Percentiles rank a stretch among this genome's conserved stretches.
Conservation (phyloP, 2,113 vertebrate species). For the Serilophus lunatus region DNA sequence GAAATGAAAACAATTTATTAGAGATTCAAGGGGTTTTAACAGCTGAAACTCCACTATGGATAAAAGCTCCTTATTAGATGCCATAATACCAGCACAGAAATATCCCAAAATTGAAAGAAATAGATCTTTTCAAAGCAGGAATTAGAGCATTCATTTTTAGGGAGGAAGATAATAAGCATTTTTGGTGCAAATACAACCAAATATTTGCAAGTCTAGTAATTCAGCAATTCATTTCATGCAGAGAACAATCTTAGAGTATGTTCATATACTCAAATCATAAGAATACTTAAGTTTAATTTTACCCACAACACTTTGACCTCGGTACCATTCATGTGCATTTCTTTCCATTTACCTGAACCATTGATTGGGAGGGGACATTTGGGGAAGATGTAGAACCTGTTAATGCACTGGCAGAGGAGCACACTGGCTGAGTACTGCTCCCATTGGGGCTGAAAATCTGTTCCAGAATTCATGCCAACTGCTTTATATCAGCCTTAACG, state of each 20-base stretch:
- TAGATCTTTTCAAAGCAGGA: not conserved
- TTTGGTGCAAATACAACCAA: constrained; percentile 17
- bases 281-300: not conserved
- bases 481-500: constrained; percentile 22
- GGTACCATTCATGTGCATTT: not conserved
- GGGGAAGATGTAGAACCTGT: not conserved
- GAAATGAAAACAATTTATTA: not conserved
- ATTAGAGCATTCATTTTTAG: not conserved
- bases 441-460: constrained; percentile 34
- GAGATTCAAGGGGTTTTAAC: not conserved
- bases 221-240: not conserved
- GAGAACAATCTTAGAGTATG: not conserved
- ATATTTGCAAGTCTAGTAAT: constrained; percentile 10
- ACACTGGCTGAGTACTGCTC: not conserved
- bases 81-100: not conserved
- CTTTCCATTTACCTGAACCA: not conserved
- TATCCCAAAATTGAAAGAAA: not conserved
- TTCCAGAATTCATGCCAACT: constrained; percentile 28
- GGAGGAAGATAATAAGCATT: not conserved
- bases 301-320: not conserved
- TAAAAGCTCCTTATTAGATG: not conserved
- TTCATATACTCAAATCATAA: not conserved
- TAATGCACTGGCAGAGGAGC: not conserved
- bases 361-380: not conserved
- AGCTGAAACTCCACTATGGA: not conserved